Evolutionary conservation across 2,888 invertebrate species (phyloP).

Genomic region (Balanococcus diminutus): DNA sequence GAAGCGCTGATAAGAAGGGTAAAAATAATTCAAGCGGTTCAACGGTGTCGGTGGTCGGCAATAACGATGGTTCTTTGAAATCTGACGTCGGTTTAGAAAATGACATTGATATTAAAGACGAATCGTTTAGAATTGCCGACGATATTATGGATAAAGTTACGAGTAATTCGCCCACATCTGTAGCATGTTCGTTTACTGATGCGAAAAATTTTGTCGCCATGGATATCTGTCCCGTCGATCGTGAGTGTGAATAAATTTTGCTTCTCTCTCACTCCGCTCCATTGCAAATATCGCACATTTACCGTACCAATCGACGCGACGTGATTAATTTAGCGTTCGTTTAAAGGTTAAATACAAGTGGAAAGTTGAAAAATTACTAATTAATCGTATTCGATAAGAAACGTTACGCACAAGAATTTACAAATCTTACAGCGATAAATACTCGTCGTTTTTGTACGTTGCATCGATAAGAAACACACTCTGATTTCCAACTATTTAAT

Average conservation of each 20-base stretch:
- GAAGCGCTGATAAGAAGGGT: conserved; percentile 58
- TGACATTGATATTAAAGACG: conserved; percentile 58
- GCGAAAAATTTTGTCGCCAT: conserved; percentile 48
- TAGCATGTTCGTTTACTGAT: conserved; percentile 50
- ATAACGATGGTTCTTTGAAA: conserved; percentile 56
- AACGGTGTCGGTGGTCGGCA: conserved; percentile 30
- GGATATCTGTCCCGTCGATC: conserved; percentile 51
- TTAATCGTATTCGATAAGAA: conserved; percentile 32
- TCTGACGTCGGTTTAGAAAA: conserved; percentile 58
- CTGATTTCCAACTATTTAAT: neutral
- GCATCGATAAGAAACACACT: neutral
- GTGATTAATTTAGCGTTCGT: conserved; percentile 30
- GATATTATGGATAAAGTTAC: conserved; percentile 50
- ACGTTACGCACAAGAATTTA: conserved; percentile 20
- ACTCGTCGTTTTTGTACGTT: neutral
- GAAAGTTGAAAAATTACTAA: conserved; percentile 41
- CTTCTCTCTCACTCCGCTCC: neutral
- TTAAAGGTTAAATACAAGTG: conserved; percentile 42
- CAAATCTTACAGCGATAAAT: conserved; percentile 20
- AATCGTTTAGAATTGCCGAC: conserved; percentile 56
- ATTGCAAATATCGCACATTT: neutral
- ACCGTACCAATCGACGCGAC: neutral
- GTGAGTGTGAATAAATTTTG: conserved; percentile 32
- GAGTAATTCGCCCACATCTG: conserved; percentile 42
- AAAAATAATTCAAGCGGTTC: conserved; percentile 57